These are phyloP conservation scores for Beroe forskalii DNA, from an alignment of 37 sponge, comb jelly and placozoan species.

Conservation along the genomic window DNA sequence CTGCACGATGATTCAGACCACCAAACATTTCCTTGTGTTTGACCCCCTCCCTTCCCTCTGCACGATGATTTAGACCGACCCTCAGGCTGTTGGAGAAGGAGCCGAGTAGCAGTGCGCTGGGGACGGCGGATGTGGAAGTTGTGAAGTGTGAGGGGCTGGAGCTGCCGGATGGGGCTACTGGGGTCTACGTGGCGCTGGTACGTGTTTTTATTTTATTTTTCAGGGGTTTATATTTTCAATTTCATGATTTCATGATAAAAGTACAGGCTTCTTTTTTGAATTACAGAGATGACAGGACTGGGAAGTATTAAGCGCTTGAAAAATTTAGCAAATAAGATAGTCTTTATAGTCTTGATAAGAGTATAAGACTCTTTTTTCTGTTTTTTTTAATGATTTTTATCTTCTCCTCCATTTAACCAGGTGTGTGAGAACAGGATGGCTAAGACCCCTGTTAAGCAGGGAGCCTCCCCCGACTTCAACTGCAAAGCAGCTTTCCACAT, in stretches of 20 bases:
- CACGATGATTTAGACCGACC: constrained; percentile 24
- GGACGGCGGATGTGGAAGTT: constrained; percentile 31
- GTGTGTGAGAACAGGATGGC: constrained; percentile 59
- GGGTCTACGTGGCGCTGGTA: constrained; percentile 37
- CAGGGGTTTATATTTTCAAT: no score
- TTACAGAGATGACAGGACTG: no score
- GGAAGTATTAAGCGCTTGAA: no score
- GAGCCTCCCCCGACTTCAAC: neutral
- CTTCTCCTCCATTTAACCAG: no score
- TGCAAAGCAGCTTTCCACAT: constrained; percentile 58
- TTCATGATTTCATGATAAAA: no score
- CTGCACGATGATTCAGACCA: neutral
- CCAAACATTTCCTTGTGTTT: neutral
- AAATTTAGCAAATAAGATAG: no score
- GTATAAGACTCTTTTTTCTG: no score
- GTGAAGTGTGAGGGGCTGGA: constrained; percentile 24
- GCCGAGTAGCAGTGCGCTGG: constrained; percentile 46
- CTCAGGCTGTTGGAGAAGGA: constrained; percentile 60
- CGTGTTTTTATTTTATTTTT: no score
- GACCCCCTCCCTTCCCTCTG: neutral
- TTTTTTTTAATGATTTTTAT: no score
- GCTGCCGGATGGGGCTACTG: neutral
- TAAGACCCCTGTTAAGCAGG: constrained; percentile 32
- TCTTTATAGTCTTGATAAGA: no score
- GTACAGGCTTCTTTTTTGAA: no score